Evolutionary conservation across 2,888 invertebrate species (phyloP), one percentile per base, ranked within the genome.

Genomic region (Gymnocheta viridis): DNA sequence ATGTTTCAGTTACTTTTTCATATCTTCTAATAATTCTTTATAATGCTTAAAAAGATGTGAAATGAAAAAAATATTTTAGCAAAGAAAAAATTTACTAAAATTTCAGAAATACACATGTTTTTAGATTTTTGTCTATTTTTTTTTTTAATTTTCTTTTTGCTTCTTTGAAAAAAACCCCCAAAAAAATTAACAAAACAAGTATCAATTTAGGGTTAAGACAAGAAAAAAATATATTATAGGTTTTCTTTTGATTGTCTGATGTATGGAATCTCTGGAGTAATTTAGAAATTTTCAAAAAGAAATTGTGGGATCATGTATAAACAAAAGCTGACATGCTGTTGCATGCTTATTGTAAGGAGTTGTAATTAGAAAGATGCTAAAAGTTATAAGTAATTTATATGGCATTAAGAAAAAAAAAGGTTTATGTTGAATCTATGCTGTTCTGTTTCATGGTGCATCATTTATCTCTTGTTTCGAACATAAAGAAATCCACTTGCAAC

Each of bases 11-110:
- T 58, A 51, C 19, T 64, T 54, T 38, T 17, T 51, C 7, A 66
- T 54, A 62, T 54, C 51, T 35, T 66, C 12, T 54, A 14, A 62
- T 62, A 74, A 49, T 41, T 62, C 51, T n/a, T 54, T 47, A 27
- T 41, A 14, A n/a, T n/a, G n/a, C n/a, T n/a, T n/a, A n/a, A n/a
- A 10, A 47, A 38, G 41, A 72, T 22, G 27, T 47, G 22, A 22
- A 32, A 47, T 54, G 2, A 44, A 58, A 29, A 62, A 44, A 27
- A 22, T 69, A 38, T 56, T 70, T 44, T 4, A 0, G 7, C 9
- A 49, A 7, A 7, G 7, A 54, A 60, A 60, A 35, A 24, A 32
- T 44, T 17, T 60, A 35, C 49, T 49, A 73, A 60, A 62, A 60
- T 22, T 22, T 2, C 47, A 19, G 17, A 22, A 58, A n/a, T 58